Percentiles rank a stretch among this genome's conserved stretches.
phyloP scores from a whole-genome alignment of 2,797 vertebrate species.

The Gymnocypris eckloni region DNA sequence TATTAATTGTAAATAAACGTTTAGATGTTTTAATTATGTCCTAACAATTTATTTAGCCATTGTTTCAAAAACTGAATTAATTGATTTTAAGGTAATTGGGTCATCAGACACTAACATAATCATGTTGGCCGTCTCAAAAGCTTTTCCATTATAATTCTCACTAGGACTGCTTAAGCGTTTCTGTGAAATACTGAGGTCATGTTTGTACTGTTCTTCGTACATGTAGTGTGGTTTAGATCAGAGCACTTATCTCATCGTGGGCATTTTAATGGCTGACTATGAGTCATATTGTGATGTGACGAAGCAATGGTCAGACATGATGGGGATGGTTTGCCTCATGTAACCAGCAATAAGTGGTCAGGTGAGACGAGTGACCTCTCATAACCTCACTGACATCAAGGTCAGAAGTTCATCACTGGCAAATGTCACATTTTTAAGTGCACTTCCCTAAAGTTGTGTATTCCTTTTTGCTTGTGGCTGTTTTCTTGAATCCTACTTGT shows the following conservation, averaged over 20 bases:
- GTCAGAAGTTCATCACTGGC: constrained; percentile 17
- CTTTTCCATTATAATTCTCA: background rate
- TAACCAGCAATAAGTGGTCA: background rate
- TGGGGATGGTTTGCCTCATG: background rate
- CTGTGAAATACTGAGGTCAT: background rate
- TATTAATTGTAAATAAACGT: background rate
- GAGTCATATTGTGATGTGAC: constrained; percentile 31
- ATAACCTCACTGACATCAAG: background rate
- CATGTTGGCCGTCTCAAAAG: background rate
- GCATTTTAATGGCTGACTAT: constrained; percentile 28
- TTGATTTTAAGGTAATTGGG: too few species aligned
- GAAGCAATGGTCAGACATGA: constrained; percentile 21
- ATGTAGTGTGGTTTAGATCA: background rate
- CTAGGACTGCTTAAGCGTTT: background rate
- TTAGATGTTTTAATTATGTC: too few species aligned
- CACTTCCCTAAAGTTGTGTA: background rate
- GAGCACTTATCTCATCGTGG: constrained; percentile 31
- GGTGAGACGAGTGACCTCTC: constrained; percentile 7
- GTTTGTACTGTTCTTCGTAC: background rate
- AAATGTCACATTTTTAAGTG: background rate
- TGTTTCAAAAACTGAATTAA: background rate
- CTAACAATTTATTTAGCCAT: background rate
- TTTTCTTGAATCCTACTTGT: background rate
- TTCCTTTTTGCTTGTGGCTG: too few species aligned
- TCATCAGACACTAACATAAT: background rate